Base-by-base conservation (phyloP, 2,797 vertebrate genomes). In the Rachycentron canadum region DNA sequence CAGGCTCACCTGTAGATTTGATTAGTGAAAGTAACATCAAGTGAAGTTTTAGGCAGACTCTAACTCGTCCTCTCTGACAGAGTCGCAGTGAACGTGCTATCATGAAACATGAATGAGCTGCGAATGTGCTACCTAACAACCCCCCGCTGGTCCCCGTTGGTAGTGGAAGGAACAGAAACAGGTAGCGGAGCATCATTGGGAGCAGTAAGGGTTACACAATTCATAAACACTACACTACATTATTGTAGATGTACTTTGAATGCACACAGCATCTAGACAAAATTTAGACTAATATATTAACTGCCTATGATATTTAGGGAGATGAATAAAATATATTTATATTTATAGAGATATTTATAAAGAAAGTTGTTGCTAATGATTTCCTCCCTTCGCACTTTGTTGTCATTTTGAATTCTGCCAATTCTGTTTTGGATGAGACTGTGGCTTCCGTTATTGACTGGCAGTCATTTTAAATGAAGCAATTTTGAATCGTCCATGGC, bases 401-500 rank as follows among this genome's bases (percentile, higher is more conserved):
- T 74, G 80, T 79, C 74, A 73, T 69, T 88, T 82, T 73, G 36
- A 79, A 82, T 85, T 76, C 47, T 79, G 64, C 86, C 83, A 85
- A 34, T 36, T 66, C 78, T 38, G 73, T 80, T 23, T 83, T 30
- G 68, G 69, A 78, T 60, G 65, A 69, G 26, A 70, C 50, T 62
- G 62, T 61, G 49, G 58, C 34, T 79, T 76, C 34, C 68, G 64
- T 69, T 58, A 71, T 70, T 88, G 78, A 77, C 66, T 68, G 77
- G 55, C 86, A 92, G 86, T 90, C 82, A 72, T 89, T 92, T 90
- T 76, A 87, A 89, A 92, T 84, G 61, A 89, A 90, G 89, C 69
- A 69, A 73, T 87, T 89, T 78, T 78, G 68, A 93, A 89, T 90
- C 75, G 88, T 82, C 82, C 74, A 72, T 78, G 81, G 86, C 88